Base-by-base conservation (phyloP, 2,797 vertebrate genomes). In the Bradypodion ventrale region DNA sequence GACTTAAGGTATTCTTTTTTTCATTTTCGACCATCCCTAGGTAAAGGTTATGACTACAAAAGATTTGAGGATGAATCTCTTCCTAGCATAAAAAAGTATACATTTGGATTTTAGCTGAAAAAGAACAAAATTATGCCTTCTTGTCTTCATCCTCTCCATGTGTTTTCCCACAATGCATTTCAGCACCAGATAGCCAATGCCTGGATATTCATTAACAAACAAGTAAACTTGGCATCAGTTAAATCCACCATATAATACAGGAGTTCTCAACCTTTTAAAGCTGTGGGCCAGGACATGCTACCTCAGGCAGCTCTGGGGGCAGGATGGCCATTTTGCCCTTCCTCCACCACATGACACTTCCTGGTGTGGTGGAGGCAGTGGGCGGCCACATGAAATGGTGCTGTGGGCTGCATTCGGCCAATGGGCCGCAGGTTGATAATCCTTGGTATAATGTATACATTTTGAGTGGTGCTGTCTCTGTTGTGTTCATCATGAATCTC, bases 81-180 rank as follows among this genome's bases (percentile, higher is more conserved):
- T 78, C 68, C 21, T 32, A 35, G 23, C 56, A 52, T 72, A 72
- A 52, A 63, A 19, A 76, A 25, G 23, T n/a, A 35, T 37, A 23
- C 4, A 16, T 19, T 56, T 56, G 19, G 63, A 75, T 16, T 60
- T 37, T 40, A 15, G 49, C n/a, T 25, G 0, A 87, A 88, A 85
- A 88, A 32, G 0, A 77, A 59, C 65, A 85, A 93, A 82, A 75
- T 13, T 44, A 82, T 75, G 8, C 89, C 82, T 65, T 52, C 88
- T 74, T 59, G 1, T 32, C 21, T 73, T 29, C 23, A 78, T 78
- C 29, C n/a, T 56, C 74, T 44, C 15, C 56, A 29, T 62, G 25
- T 46, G 7, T 80, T 88, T 79, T 32, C 75, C 84, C 35, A 52
- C 60, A 85, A 70, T 60, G 69, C 52, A 80, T 46, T 75, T 85